Percentiles rank a stretch among this genome's conserved stretches.
Conservation (phyloP, 2,113 vertebrate genomes). For the Myotis davidii region DNA sequence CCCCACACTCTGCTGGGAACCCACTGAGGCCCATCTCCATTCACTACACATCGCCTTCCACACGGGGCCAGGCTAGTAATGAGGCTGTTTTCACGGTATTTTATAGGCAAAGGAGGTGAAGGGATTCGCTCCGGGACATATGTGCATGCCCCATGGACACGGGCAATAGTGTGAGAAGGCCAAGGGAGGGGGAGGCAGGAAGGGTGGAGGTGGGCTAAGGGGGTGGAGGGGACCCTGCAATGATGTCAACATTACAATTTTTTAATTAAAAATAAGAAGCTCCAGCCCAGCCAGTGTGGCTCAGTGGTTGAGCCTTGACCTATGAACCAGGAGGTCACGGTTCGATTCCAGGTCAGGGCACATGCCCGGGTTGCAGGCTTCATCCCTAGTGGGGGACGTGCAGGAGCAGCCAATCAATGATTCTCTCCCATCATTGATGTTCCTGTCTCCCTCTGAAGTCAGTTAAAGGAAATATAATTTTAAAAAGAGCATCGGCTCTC, state of each 20-base stretch:
- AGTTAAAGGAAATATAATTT: too few species aligned
- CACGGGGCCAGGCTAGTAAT: not conserved
- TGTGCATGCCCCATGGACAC: not conserved
- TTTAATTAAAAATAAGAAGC: not conserved
- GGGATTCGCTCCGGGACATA: not conserved
- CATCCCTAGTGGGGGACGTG: too few species aligned
- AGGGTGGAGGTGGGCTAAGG: not conserved
- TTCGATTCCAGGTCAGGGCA: too few species aligned
- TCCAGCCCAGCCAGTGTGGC: fast-evolving
- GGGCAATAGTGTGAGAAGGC: not conserved
- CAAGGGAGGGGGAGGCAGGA: too few species aligned
- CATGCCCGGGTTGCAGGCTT: too few species aligned
- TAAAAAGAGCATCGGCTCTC: not conserved
- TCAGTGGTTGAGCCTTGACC: too few species aligned
- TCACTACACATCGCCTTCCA: not conserved
- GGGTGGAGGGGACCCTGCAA: not conserved
- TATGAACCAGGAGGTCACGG: too few species aligned
- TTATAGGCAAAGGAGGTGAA: not conserved
- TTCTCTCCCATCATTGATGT: too few species aligned
- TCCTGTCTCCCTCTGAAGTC: too few species aligned
- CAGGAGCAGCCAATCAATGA: too few species aligned
- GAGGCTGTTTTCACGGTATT: not conserved
- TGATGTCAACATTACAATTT: not conserved
- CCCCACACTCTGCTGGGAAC: too few species aligned
- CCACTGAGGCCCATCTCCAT: fast-evolving